phyloP scores from a whole-genome alignment of 2,888 invertebrate species.

The Enchytraeus crypticus region DNA sequence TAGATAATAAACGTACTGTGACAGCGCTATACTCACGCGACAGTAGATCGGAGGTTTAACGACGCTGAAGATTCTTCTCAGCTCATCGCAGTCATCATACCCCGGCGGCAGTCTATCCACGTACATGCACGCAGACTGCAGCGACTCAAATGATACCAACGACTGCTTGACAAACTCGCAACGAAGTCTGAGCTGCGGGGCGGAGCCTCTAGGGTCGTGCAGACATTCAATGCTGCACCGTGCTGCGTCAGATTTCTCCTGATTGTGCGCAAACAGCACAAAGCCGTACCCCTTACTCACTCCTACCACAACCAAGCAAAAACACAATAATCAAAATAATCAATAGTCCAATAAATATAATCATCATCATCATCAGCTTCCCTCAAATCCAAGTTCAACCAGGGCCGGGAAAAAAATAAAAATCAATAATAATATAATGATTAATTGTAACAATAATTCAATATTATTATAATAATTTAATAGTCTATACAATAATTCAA shows the following conservation, averaged over 20 bases:
- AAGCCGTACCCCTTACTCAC: slow-evolving; percentile 55
- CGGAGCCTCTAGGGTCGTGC: slow-evolving; percentile 43
- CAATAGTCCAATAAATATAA: too few species aligned
- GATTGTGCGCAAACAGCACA: slow-evolving; percentile 51
- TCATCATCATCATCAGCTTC: too few species aligned
- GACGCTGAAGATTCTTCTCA: not conserved
- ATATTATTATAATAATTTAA: too few species aligned
- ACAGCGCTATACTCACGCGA: too few species aligned
- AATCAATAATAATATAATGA: too few species aligned
- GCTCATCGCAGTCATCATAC: not conserved
- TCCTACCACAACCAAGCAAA: too few species aligned
- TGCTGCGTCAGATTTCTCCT: slow-evolving; percentile 52
- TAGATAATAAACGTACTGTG: too few species aligned
- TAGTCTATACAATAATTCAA: too few species aligned
- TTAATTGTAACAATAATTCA: too few species aligned
- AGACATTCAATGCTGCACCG: slow-evolving; percentile 50
- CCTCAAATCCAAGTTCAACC: too few species aligned
- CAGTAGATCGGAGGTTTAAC: not conserved
- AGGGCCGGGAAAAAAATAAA: too few species aligned
- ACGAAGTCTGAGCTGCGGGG: slow-evolving; percentile 33
- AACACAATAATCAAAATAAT: too few species aligned
- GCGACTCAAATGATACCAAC: slow-evolving; percentile 49
- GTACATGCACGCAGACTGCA: slow-evolving; percentile 54
- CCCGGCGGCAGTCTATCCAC: slow-evolving; percentile 51
- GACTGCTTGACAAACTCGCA: slow-evolving; percentile 53